Base-by-base conservation (phyloP, 2,888 invertebrate species). In the Branchipolynoe longqiensis region DNA sequence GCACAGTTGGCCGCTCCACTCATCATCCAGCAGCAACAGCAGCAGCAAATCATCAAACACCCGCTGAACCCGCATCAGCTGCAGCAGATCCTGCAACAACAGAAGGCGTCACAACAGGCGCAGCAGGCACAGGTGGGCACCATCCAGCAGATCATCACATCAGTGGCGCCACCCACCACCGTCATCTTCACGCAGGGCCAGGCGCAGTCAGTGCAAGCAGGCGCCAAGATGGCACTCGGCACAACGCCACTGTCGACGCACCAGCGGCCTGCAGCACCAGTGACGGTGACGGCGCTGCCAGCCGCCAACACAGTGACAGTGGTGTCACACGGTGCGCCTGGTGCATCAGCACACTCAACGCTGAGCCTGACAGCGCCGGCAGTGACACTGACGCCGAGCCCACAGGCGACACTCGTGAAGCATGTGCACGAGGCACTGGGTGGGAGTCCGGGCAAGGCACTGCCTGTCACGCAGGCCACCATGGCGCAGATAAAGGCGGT, bases 31-130 rank as follows among this genome's bases (percentile, higher is more conserved):
- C 93, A 92, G 84, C 62, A 62, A 25, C 90, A 90, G 85, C 94
- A 94, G 41, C 93, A 94, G 89, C 91, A 93, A 84, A 78, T 78
- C 78, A 41, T 78, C 89, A 88, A 81, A 83, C 90, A 89, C 62
- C 91, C 90, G 87, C 88, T 88, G 78, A 85, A 86, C 88, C 95
- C 96, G 86, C 96, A 96, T 89, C 96, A 96, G 91, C 95, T 96
- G 64, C 96, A 96, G 87, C 96, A 96, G 91, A 96, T 96, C 18
- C 95, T 96, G 93, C 95, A 96, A 87, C 95, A 96, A 85, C 95
- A 95, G 83, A 95, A 94, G 1, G 94, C 94, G 85, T 93, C 94
- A 74, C 93, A 94, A 58, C 90, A 91, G 81, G 88, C 89, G 36
- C 31, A 12, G 69, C 78, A 78, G 78, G 85, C 85, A 28, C 89